Conservation (phyloP, 2,113 vertebrate genomes). For the Sturnus vulgaris region DNA sequence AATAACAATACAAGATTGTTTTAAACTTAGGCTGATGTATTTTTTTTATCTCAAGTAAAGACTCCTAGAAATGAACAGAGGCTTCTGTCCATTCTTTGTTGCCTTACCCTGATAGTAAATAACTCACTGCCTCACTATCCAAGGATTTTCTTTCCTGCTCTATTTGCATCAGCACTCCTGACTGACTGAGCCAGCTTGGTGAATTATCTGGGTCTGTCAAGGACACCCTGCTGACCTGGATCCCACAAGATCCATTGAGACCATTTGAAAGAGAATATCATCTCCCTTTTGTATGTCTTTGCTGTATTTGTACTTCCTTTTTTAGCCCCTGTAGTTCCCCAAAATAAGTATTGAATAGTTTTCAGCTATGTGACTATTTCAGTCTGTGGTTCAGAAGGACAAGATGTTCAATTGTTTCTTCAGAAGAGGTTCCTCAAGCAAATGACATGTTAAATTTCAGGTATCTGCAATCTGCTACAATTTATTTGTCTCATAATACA, state of each 20-base stretch:
- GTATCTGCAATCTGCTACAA: neutral
- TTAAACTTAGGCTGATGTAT: neutral
- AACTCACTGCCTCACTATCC: neutral
- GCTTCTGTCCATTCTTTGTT: neutral
- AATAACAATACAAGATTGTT: neutral
- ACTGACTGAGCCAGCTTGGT: neutral
- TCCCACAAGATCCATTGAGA: neutral
- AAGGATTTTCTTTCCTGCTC: neutral
- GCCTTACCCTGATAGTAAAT: neutral
- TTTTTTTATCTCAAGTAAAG: neutral
- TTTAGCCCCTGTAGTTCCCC: neutral
- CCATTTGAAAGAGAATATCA: neutral
- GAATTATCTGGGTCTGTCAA: neutral
- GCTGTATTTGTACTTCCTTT: neutral
- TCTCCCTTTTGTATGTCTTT: neutral
- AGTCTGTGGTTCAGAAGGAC: neutral
- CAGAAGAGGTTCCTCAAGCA: neutral
- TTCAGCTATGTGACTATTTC: neutral
- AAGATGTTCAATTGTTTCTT: neutral
- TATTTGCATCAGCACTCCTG: neutral
- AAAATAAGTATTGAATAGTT: neutral
- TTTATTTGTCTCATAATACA: neutral
- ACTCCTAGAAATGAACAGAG: neutral
- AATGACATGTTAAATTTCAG: neutral
- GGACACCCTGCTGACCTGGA: neutral